Evolutionary conservation across 2,113 vertebrate genomes (phyloP), one percentile per base, ranked within the genome.

Genomic region (Zosterops lateralis): DNA sequence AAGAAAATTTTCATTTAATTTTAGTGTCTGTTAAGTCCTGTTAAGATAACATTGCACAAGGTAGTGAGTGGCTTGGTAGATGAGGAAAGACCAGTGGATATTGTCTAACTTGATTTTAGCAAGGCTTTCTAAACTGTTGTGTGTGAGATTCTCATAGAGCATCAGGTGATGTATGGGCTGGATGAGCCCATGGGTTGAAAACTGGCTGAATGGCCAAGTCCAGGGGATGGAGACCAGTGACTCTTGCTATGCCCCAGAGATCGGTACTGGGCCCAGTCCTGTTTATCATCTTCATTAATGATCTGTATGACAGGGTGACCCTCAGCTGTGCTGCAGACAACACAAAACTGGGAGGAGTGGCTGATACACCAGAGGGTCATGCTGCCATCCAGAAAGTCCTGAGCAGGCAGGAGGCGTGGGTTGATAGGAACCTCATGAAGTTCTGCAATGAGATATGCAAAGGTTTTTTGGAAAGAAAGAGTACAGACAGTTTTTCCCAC

Each of bases 321-420:
- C 22, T 88, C 51, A 51, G 32, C 26, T 6, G 10, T 36, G 17
- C 8, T 74, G 26, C 26, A 57, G 60, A 36, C 9, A 7, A 7
- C 12, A 36, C 34, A 32, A 64, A 44, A 68, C 18, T 40, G n/a
- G 25, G 50, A 87, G 25, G 25, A 64, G 40, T 38, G 19, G 22
- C 60, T 65, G 32, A 44, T 17, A 9, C 2, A 9, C 10, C n/a
- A 36, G 54, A 60, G 11, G 6, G 6, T 60, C 0, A 0, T 42
- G 7, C 24, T 89, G n/a, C 34, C 60, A 14, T n/a, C 17, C 44
- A 45, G 48, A 20, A 47, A 17, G 12, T 58, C 22, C 28, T 51
- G 51, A 66, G n/a, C 25, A 26, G 4, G 21, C 25, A 44, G 12
- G 29, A 76, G 62, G 58, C 18, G n/a, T 7, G 14, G 11, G 5